Evolutionary conservation across 1,140 invertebrate genomes (phyloP).

Genomic region (Periplaneta americana): DNA sequence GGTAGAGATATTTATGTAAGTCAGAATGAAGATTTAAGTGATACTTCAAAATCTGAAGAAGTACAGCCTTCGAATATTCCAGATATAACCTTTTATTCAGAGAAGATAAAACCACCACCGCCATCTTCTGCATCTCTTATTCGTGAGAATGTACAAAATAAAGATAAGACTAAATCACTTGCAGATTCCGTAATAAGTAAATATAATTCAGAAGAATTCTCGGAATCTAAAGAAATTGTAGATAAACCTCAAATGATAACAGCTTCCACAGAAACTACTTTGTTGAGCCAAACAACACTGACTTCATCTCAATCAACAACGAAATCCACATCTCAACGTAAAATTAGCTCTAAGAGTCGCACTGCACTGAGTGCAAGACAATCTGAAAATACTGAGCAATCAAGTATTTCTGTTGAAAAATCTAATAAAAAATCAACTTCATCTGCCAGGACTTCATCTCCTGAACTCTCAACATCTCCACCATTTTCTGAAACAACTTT

Average conservation of each 20-base stretch:
- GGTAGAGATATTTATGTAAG: background rate
- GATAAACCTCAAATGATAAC: too few relatives aligned
- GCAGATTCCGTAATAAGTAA: background rate
- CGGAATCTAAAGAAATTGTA: too few relatives aligned
- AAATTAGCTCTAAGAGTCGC: background rate
- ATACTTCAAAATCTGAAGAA: constrained; percentile 23
- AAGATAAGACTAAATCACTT: background rate
- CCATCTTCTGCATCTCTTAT: constrained; percentile 19
- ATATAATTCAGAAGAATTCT: background rate
- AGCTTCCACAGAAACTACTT: background rate
- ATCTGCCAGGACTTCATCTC: too few relatives aligned
- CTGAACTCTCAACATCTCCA: background rate
- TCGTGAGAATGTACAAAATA: background rate
- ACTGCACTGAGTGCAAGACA: background rate
- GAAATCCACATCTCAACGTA: background rate
- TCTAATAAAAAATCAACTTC: background rate
- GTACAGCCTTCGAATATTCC: constrained; percentile 42
- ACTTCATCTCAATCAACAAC: background rate
- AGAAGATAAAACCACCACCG: constrained; percentile 31
- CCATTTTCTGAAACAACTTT: background rate
- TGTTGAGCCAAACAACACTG: background rate
- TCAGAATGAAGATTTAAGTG: background rate
- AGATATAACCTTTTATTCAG: constrained; percentile 28
- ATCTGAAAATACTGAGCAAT: background rate
- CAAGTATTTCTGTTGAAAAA: background rate